These are phyloP conservation scores for Brachypterus glaber DNA, from an alignment of 2,888 invertebrate genomes.

Conservation along the genomic window DNA sequence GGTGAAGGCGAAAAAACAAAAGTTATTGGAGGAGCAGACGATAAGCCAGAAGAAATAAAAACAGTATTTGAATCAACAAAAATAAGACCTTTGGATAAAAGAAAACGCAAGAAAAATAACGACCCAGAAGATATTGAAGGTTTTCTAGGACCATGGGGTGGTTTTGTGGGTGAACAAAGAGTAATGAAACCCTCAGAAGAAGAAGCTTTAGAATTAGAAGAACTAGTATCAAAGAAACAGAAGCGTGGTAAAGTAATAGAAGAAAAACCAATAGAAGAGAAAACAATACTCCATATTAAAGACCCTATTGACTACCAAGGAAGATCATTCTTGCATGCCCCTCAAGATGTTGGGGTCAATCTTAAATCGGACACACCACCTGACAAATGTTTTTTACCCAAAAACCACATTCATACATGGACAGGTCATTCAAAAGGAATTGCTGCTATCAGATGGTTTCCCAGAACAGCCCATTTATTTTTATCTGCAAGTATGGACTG, in stretches of 20 bases:
- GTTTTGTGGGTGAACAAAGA: slow-evolving; percentile 80
- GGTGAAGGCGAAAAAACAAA: slow-evolving; percentile 34
- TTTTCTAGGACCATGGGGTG: slow-evolving; percentile 97
- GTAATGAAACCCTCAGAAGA: slow-evolving; percentile 87
- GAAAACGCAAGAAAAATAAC: slow-evolving; percentile 81
- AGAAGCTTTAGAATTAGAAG: slow-evolving; percentile 88
- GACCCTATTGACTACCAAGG: slow-evolving; percentile 95
- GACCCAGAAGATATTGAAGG: slow-evolving; percentile 88
- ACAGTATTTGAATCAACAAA: slow-evolving; percentile 85
- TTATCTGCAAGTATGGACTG: slow-evolving; percentile 96
- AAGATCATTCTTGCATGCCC: slow-evolving; percentile 85
- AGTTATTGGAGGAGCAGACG: slow-evolving; percentile 57
- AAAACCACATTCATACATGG: slow-evolving; percentile 93
- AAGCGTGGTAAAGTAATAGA: slow-evolving; percentile 80
- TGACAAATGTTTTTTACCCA: slow-evolving; percentile 91
- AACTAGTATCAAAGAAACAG: slow-evolving; percentile 83
- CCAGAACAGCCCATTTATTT: slow-evolving; percentile 85
- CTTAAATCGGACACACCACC: slow-evolving; percentile 80
- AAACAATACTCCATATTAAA: slow-evolving; percentile 85
- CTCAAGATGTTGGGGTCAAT: slow-evolving; percentile 87
- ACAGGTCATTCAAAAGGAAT: slow-evolving; percentile 92
- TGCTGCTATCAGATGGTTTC: slow-evolving; percentile 91
- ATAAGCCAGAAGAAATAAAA: slow-evolving; percentile 50
- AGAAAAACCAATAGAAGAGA: slow-evolving; percentile 90
- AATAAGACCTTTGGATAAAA: slow-evolving; percentile 53